These are phyloP conservation scores for Pyrrhosoma nymphula DNA, from an alignment of 2,888 invertebrate species.

Conservation along the genomic window DNA sequence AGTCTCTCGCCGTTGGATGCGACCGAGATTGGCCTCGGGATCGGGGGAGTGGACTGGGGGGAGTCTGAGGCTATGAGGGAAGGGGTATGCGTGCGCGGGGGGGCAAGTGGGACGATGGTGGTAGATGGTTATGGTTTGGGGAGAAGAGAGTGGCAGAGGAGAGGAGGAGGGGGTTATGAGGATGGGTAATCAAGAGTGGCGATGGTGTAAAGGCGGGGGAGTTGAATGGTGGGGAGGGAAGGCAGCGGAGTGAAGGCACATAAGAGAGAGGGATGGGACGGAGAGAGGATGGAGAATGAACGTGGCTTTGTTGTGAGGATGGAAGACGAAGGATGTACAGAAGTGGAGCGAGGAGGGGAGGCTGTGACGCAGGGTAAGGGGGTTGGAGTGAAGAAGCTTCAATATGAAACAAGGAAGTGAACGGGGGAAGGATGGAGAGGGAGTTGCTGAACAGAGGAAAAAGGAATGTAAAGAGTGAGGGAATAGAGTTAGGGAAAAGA, in stretches of 20 bases:
- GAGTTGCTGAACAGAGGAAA: not conserved
- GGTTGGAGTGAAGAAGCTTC: not conserved
- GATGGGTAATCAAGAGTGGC: not conserved
- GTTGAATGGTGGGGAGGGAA: not conserved
- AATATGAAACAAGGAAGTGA: not conserved
- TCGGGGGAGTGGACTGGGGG: not conserved
- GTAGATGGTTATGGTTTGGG: not conserved
- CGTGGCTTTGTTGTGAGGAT: not conserved
- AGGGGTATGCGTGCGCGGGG: constrained; percentile 8
- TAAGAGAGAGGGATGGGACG: not conserved
- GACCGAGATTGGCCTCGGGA: constrained; percentile 55
- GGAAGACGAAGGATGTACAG: not conserved
- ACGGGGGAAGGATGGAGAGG: not conserved
- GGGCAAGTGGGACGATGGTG: not conserved
- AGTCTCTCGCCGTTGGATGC: constrained; percentile 64
- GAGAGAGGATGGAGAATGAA: not conserved
- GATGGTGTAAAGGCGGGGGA: not conserved
- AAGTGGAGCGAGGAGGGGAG: not conserved
- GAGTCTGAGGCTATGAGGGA: not conserved
- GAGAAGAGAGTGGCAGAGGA: not conserved
- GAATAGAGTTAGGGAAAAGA: too few relatives aligned
- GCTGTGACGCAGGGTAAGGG: not conserved
- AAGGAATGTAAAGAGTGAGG: too few relatives aligned
- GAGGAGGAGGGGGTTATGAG: not conserved
- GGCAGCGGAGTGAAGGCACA: not conserved